Evolutionary conservation across 2,888 invertebrate species (phyloP).

Genomic region (Drosophila niveifrons): DNA sequence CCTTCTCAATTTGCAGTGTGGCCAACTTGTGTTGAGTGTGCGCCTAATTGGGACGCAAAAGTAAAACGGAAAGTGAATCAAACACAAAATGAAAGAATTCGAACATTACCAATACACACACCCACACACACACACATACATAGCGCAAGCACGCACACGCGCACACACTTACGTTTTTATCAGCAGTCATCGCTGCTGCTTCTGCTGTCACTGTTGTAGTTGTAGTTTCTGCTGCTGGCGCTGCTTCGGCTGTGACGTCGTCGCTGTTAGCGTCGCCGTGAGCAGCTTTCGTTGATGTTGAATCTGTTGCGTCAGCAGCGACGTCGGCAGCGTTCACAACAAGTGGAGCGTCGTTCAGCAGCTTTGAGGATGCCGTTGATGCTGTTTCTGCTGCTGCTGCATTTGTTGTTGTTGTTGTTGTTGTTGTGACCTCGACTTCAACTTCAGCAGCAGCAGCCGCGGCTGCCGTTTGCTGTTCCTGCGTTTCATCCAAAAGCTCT

Average conservation of each 20-base stretch:
- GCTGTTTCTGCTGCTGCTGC: slow-evolving; percentile 17
- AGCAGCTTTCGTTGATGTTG: slow-evolving; percentile 42
- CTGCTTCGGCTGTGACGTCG: slow-evolving; percentile 43
- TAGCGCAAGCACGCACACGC: slow-evolving; percentile 12
- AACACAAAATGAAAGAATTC: slow-evolving; percentile 44
- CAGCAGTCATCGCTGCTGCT: slow-evolving; percentile 44
- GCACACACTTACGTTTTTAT: slow-evolving; percentile 73
- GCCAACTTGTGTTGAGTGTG: slow-evolving; percentile 19
- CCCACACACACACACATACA: slow-evolving; percentile 16
- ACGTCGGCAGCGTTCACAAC: slow-evolving; percentile 65
- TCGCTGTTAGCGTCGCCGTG: slow-evolving; percentile 30
- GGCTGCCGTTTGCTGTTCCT: slow-evolving; percentile 14
- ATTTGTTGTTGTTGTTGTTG: slow-evolving; percentile 27
- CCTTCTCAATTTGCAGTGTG: background rate
- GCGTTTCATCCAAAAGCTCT: slow-evolving; percentile 31
- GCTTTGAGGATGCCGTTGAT: slow-evolving; percentile 36
- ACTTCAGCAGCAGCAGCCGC: slow-evolving; percentile 19
- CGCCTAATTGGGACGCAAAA: slow-evolving; percentile 13
- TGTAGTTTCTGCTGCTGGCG: slow-evolving; percentile 38
- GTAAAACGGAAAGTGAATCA: slow-evolving; percentile 46
- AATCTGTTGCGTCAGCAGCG: slow-evolving; percentile 68
- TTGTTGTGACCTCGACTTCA: slow-evolving; percentile 30
- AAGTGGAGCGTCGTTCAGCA: slow-evolving; percentile 59
- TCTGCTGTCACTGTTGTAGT: slow-evolving; percentile 10
- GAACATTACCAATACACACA: slow-evolving; percentile 25